These are phyloP conservation scores for Ursus arctos DNA, from an alignment of 2,113 vertebrate genomes.

Conservation along the genomic window DNA sequence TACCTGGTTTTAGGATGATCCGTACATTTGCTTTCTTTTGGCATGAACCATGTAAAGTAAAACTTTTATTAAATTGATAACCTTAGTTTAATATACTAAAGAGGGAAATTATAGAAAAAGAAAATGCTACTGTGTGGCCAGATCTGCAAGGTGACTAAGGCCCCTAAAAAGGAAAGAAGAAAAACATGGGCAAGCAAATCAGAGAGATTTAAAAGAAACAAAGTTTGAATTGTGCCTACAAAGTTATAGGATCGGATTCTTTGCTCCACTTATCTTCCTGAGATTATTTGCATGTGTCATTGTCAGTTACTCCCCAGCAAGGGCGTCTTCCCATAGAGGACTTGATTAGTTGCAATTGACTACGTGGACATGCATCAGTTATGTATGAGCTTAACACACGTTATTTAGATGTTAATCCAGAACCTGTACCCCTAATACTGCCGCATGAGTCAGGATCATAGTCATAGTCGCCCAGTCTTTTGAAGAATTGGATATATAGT, in stretches of 20 bases:
- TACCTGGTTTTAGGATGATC: constrained; percentile 2
- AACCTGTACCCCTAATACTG: constrained; percentile 2
- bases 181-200: background rate
- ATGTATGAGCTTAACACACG: background rate
- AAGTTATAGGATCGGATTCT: constrained; percentile 2
- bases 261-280: background rate
- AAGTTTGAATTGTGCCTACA: background rate
- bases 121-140: background rate
- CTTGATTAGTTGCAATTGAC: background rate
- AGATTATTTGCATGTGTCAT: background rate
- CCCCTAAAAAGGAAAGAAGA: background rate
- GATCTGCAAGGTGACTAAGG: background rate
- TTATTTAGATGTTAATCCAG: background rate
- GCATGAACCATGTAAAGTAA: background rate
- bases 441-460: background rate
- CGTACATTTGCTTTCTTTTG: background rate
- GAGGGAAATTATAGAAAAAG: background rate
- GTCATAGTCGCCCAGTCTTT: constrained; percentile 7
- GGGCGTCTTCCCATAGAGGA: background rate
- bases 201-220: constrained; percentile 44
- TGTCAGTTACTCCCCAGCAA: background rate
- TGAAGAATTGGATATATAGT: background rate
- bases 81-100: constrained; percentile 25
- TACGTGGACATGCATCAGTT: background rate
- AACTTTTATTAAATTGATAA: background rate